Conservation (phyloP, 1,140 invertebrate genomes). For the Drosophila pachea region DNA sequence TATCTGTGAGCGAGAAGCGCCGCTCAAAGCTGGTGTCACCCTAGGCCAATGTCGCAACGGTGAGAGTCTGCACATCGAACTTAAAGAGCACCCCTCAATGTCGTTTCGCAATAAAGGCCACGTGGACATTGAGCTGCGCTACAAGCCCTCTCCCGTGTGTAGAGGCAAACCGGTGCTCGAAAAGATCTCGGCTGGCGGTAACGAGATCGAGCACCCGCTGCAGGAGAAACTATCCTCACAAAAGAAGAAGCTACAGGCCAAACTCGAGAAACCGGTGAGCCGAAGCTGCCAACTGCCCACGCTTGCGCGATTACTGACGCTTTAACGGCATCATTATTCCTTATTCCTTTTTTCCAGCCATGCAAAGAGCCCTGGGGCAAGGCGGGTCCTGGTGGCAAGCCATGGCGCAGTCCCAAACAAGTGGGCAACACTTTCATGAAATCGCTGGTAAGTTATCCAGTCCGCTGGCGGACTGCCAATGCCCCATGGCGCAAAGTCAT, state of each 20-base stretch:
- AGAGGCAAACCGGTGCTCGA: constrained; percentile 78
- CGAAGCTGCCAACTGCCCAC: constrained; percentile 44
- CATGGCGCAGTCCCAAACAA: constrained; percentile 82
- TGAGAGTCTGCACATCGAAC: constrained; percentile 78
- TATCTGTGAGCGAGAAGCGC: constrained; percentile 66
- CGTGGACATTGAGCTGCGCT: constrained; percentile 80
- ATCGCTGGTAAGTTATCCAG: constrained; percentile 81
- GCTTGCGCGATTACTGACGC: neutral
- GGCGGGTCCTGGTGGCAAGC: constrained; percentile 82
- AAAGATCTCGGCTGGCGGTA: constrained; percentile 71
- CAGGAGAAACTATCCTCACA: constrained; percentile 54
- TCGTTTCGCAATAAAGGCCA: constrained; percentile 80
- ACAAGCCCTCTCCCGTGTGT: constrained; percentile 77
- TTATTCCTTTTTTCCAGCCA: constrained; percentile 25
- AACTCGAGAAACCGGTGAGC: constrained; percentile 77
- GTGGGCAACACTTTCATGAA: constrained; percentile 82
- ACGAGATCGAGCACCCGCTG: constrained; percentile 62
- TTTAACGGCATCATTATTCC: constrained; percentile 26
- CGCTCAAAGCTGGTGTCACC: constrained; percentile 46
- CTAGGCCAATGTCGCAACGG: constrained; percentile 67
- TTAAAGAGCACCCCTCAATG: constrained; percentile 80
- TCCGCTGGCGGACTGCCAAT: neutral
- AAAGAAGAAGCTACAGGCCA: constrained; percentile 66
- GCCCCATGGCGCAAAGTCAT: no score
- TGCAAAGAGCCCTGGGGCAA: constrained; percentile 80